Conservation (phyloP, 2,113 vertebrate genomes). For the Synodontis membranacea region DNA sequence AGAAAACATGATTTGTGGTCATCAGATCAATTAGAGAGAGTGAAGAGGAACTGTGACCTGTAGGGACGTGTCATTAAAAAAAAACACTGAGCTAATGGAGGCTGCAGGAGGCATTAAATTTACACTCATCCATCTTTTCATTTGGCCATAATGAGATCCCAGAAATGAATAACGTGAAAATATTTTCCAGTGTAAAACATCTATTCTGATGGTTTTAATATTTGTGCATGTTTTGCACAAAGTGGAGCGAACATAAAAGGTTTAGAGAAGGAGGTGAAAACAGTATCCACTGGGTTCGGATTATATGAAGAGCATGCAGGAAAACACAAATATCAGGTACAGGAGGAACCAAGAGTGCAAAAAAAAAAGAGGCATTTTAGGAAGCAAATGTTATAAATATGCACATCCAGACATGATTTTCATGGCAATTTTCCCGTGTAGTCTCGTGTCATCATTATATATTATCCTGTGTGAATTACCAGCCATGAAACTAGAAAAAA, state of each 20-base stretch:
- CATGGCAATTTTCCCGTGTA: not conserved
- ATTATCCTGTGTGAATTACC: conserved; percentile 7
- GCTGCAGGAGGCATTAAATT: not conserved
- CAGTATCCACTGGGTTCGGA: not conserved
- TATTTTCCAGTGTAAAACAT: conserved; percentile 4
- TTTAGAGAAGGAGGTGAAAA: not conserved
- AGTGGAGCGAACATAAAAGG: not conserved
- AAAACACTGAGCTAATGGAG: not conserved
- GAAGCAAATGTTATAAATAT: conserved; percentile 3
- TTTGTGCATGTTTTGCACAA: conserved; percentile 1
- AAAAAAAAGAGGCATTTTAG: not conserved
- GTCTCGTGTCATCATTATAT: not conserved
- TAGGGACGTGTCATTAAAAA: not conserved
- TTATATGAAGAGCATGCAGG: not conserved
- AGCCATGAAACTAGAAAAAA: not conserved
- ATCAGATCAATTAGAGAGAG: conserved; percentile 1
- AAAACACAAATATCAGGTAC: conserved; percentile 14
- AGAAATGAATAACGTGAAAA: not conserved
- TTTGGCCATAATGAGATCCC: not conserved
- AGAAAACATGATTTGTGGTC: not conserved
- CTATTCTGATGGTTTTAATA: not conserved
- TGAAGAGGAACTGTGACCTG: conserved; percentile 1
- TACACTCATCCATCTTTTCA: not conserved
- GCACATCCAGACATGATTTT: conserved; percentile 11
- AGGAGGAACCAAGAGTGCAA: not conserved